Base-by-base conservation (phyloP, 2,888 invertebrate genomes). In the Cheilosia scutellata region DNA sequence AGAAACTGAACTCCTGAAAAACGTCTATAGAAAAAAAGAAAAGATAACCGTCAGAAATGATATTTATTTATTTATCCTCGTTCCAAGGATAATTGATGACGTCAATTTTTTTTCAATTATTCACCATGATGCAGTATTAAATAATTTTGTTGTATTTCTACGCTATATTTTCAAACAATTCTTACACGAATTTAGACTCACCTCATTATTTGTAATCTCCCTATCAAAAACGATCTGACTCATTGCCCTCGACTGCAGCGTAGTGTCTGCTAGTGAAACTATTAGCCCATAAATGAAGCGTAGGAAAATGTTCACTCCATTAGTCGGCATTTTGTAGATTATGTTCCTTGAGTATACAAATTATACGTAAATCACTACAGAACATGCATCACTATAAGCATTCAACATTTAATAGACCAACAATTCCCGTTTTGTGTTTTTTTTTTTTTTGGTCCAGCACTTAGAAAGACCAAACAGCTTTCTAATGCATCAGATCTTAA, bases 171-270 rank as follows among this genome's bases (percentile, higher is more conserved):
- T 11, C 33, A 9, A 3, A 37, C 11, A 37, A 16, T 2, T 47
- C 5, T 47, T 16, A 13, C 11, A 0, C 33, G 7, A 11, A 4
- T 16, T 33, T 1, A 44, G 7, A 51, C 57, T 78, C 25, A 84
- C 83, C 78, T 79, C 79, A 65, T 84, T 78, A 58, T 84, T 74
- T 29, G 63, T 37, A 3, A 62, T 58, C 44, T 51, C 58, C 16
- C 25, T 51, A 9, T 79, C 83, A 3, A 47, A 29, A 3, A 62
- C 31, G 27, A 20, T 25, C 5, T 75, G 68, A 40, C 57, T 44
- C 31, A 37, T 66, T 31, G 27, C 77, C 11, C 2, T 66, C 47
- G 62, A 53, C 42, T 58, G 58, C 13, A 55, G 1, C 9, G 6
- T 25, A 20, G n/a, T 9, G 29, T n/a, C 51, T 16, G 37, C 40